phyloP scores from a whole-genome alignment of 2,888 invertebrate genomes.

The Noctua janthina region DNA sequence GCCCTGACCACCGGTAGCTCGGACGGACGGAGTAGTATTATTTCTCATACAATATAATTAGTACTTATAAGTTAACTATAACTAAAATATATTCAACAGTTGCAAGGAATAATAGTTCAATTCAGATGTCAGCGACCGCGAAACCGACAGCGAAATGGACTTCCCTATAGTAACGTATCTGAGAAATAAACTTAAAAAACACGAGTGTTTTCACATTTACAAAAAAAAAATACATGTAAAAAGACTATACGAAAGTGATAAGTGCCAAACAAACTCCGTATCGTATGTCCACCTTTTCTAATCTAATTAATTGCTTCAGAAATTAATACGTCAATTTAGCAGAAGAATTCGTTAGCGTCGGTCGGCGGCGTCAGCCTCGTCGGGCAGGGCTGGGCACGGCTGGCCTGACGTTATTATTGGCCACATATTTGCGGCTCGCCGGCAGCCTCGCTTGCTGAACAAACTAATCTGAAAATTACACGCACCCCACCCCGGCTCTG shows the following conservation, averaged over 20 bases:
- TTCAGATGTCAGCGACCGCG: no score
- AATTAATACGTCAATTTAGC: slow-evolving; percentile 61
- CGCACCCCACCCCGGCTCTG: slow-evolving; percentile 69
- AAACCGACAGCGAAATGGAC: not conserved
- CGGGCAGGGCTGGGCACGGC: slow-evolving; percentile 34
- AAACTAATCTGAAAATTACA: slow-evolving; percentile 90
- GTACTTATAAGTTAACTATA: no score
- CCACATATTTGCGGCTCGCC: slow-evolving; percentile 84
- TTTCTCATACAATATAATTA: no score
- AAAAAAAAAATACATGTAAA: not conserved
- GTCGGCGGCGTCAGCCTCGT: slow-evolving; percentile 34
- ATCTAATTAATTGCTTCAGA: slow-evolving; percentile 50
- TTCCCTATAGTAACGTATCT: not conserved
- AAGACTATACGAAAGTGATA: not conserved
- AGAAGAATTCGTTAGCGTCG: slow-evolving; percentile 61
- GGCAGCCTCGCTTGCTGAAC: slow-evolving; percentile 82
- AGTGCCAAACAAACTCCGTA: slow-evolving; percentile 10
- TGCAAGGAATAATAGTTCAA: no score
- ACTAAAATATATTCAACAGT: no score
- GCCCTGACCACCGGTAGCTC: no score
- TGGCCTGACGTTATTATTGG: slow-evolving; percentile 78
- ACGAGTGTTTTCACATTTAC: not conserved
- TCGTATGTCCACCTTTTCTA: slow-evolving; percentile 23
- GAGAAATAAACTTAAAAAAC: not conserved
- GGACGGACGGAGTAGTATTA: no score